These are phyloP conservation scores for Brevimyrus niger DNA, from an alignment of 2,113 vertebrate species.

Conservation along the genomic window DNA sequence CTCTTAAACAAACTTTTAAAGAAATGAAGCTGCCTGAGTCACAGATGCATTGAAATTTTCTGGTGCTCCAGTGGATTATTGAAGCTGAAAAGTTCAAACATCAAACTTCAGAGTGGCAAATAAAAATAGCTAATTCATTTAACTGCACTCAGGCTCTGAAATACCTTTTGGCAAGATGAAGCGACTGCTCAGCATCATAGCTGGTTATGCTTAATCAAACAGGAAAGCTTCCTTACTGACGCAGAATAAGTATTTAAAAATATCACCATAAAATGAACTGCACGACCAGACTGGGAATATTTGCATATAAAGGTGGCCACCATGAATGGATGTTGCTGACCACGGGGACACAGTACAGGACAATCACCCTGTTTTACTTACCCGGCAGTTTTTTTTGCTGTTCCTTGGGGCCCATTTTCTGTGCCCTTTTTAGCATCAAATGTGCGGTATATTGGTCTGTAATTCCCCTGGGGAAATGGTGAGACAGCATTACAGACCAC, in stretches of 20 bases:
- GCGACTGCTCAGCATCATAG: constrained; percentile 53
- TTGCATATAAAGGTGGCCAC: not conserved
- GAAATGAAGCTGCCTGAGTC: constrained; percentile 39
- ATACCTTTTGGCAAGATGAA: constrained; percentile 50
- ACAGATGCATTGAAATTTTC: constrained; percentile 32
- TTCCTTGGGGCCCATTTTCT: constrained; percentile 79
- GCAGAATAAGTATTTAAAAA: constrained; percentile 10
- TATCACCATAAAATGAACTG: constrained; percentile 7
- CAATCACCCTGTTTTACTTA: constrained; percentile 45
- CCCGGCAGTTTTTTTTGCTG: constrained; percentile 56
- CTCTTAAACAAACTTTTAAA: constrained; percentile 25
- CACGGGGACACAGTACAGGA: not conserved
- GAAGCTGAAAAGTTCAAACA: constrained; percentile 26
- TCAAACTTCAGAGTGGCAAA: constrained; percentile 18
- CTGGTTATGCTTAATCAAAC: constrained; percentile 44
- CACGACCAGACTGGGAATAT: not conserved
- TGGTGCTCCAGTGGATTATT: constrained; percentile 28
- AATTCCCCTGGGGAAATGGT: constrained; percentile 73
- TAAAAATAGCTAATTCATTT: constrained; percentile 44
- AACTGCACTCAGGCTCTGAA: constrained; percentile 32
- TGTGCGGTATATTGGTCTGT: constrained; percentile 73
- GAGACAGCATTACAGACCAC: constrained; percentile 12
- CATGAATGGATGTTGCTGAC: not conserved
- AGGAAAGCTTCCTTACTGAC: constrained; percentile 44
- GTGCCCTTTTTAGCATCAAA: constrained; percentile 82